phyloP scores from a whole-genome alignment of 2,888 invertebrate species.

The Synergus japonicus region DNA sequence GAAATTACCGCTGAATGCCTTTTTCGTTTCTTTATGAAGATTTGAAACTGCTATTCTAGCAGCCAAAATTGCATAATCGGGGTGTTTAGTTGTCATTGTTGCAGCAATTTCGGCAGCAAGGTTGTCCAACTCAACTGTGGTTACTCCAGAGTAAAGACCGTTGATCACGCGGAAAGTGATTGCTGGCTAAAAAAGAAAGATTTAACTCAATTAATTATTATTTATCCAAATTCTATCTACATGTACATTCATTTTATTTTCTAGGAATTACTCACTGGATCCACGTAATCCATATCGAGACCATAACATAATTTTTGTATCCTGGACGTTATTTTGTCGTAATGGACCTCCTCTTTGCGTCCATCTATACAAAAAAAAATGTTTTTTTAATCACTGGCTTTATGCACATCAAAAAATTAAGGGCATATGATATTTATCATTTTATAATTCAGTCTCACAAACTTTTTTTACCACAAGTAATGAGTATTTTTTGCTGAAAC shows the following conservation, averaged over 20 bases:
- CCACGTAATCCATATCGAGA: constrained; percentile 96
- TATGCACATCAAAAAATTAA: too few relatives aligned
- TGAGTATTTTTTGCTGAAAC: too few relatives aligned
- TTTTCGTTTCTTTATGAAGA: constrained; percentile 98
- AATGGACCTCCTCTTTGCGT: constrained; percentile 93
- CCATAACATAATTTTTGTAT: constrained; percentile 97
- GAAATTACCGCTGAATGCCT: constrained; percentile 89
- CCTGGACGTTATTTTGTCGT: constrained; percentile 98
- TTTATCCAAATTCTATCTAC: too few relatives aligned
- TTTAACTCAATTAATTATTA: background rate
- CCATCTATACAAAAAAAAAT: constrained; percentile 83
- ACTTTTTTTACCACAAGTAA: too few relatives aligned
- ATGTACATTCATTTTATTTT: too few relatives aligned
- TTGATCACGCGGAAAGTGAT: constrained; percentile 95
- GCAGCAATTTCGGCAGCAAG: constrained; percentile 99
- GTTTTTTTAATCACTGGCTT: too few relatives aligned
- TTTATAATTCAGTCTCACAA: too few relatives aligned
- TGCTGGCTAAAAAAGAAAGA: constrained; percentile 80
- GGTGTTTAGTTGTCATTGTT: constrained; percentile 97
- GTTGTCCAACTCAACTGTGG: constrained; percentile 97
- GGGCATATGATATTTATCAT: too few relatives aligned
- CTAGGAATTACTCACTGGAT: constrained; percentile 86
- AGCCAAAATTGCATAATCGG: constrained; percentile 95
- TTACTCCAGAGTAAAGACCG: constrained; percentile 97
- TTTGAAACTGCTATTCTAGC: constrained; percentile 97